Base-by-base conservation (phyloP, 1,140 invertebrate species). In the Lepidurus arcticus region DNA sequence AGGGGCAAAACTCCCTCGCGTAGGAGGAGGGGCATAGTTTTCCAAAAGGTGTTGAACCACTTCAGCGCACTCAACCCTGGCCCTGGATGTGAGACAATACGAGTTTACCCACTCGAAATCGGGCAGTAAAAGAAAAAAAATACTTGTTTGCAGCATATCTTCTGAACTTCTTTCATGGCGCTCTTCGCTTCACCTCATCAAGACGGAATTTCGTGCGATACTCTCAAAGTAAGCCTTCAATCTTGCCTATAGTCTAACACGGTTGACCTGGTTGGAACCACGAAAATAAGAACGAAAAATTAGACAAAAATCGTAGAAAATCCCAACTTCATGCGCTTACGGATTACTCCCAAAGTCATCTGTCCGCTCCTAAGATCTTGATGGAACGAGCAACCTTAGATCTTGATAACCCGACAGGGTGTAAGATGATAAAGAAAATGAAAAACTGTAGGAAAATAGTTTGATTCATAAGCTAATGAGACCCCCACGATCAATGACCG, bases 191-290 rank as follows among this genome's bases (percentile, higher is more conserved):
- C 53, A 4, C 9, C 53, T n/a, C 53, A 65, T 21, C 53, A 65
- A 21, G 53, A 65, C 53, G 21, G 53, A 13, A 65, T 65, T 65
- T 65, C 53, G 53, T 65, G 53, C 21, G 53, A 65, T 65, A 65
- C 53, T 65, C 53, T 65, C 53, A 65, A 65, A 65, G 53, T 65
- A 65, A 65, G 53, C 10, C 3, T 9, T 21, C 53, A 1, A 10
- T 65, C 53, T 21, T 65, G 16, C 8, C 21, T 5, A 4, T 65
- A 13, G 34, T 4, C 4, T 34, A 34, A 34, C 26, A 34, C 3
- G 34, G 4, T 34, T 4, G 34, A 34, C 26, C 2, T 34, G 34
- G 4, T 34, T 4, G 34, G 34, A 34, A 34, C 2, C 26, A 26
- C 1, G 1, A 1, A 26, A 26, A 26, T 26, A 26, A 26, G 26